These are phyloP conservation scores for Nesometra sesokonis DNA, from an alignment of 35 echinoderm and acorn worm genomes.

Conservation along the genomic window DNA sequence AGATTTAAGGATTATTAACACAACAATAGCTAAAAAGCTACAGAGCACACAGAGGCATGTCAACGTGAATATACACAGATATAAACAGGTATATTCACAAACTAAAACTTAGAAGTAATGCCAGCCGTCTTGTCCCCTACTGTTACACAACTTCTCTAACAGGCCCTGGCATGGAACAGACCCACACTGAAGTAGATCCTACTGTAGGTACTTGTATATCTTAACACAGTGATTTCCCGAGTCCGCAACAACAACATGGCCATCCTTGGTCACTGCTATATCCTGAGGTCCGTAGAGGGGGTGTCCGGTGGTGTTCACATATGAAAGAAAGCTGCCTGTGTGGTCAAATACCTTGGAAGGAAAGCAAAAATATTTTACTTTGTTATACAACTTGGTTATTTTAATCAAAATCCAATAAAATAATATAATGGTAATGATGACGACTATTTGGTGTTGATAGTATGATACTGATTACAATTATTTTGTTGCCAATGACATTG, in stretches of 20 bases:
- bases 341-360: slow-evolving; percentile 70
- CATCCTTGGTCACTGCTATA: slow-evolving; percentile 76
- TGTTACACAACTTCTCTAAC: slow-evolving; percentile 43
- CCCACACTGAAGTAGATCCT: slow-evolving; percentile 93
- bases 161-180: slow-evolving; percentile 95
- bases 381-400: too few relatives aligned
- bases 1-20: background rate
- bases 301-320: slow-evolving; percentile 90
- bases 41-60: background rate
- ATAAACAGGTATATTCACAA: background rate
- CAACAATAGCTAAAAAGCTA: background rate
- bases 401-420: too few relatives aligned
- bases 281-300: slow-evolving; percentile 92
- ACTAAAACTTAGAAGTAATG: background rate
- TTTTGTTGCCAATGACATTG: too few relatives aligned
- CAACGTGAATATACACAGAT: background rate
- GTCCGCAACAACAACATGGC: slow-evolving; percentile 85
- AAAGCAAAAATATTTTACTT: background rate
- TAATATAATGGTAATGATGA: too few relatives aligned
- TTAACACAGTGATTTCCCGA: slow-evolving; percentile 98
- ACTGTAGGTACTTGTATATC: slow-evolving; percentile 99
- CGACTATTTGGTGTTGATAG: too few relatives aligned
- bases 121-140: background rate
- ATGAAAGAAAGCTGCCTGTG: slow-evolving; percentile 81
- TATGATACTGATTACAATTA: too few relatives aligned